Conservation (phyloP, 2,797 vertebrate species). For the Okamejei kenojei region DNA sequence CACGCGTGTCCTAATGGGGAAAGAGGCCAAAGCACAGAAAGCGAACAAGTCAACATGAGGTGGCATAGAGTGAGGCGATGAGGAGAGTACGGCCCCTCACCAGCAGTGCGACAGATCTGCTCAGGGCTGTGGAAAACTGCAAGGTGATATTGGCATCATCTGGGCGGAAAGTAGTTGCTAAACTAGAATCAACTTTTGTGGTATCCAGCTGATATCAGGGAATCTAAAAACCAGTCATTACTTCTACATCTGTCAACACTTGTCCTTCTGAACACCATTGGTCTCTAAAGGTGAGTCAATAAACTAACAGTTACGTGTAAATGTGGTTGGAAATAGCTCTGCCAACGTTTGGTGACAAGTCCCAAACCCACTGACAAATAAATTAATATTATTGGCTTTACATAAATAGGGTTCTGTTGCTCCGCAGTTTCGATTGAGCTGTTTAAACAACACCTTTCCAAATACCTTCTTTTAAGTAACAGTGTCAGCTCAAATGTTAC, state of each 20-base stretch:
- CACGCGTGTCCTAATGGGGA: background rate
- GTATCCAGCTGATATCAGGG: background rate
- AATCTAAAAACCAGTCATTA: background rate
- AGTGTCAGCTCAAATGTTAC: background rate
- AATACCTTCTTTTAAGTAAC: background rate
- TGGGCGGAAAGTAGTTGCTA: background rate
- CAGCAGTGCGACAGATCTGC: background rate
- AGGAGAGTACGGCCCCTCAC: background rate
- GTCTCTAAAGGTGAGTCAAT: background rate
- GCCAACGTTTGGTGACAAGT: slow-evolving; percentile 8
- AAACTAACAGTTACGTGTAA: background rate
- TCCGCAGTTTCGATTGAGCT: slow-evolving; percentile 9
- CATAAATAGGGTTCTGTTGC: background rate
- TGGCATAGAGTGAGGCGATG: too few relatives aligned
- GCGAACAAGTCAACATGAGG: too few relatives aligned
- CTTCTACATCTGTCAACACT: background rate
- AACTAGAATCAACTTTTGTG: background rate
- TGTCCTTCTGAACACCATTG: background rate
- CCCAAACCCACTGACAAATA: slow-evolving; percentile 17
- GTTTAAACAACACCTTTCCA: slow-evolving; percentile 14
- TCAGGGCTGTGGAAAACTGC: background rate
- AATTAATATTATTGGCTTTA: background rate
- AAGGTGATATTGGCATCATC: background rate
- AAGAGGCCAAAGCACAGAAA: background rate
- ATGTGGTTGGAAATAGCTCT: slow-evolving; percentile 14